Percentiles rank a stretch among this genome's conserved stretches.
These are phyloP conservation scores for Hydrotaea cyrtoneurina DNA, from an alignment of 2,888 invertebrate genomes.

Conservation along the genomic window DNA sequence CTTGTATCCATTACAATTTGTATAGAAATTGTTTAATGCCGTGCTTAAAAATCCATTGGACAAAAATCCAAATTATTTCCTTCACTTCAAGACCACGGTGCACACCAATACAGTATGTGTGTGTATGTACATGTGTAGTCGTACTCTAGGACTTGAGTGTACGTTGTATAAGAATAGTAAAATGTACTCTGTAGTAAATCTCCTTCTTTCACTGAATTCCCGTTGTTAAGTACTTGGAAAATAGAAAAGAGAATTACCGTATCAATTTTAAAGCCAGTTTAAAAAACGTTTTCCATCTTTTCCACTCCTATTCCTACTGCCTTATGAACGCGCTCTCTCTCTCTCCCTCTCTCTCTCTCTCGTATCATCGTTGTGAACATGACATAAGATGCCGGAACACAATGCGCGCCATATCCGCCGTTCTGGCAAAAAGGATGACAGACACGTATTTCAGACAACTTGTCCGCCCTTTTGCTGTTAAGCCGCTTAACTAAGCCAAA, in stretches of 20 bases:
- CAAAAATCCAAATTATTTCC: no score
- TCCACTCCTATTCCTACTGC: not conserved
- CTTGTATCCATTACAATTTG: no score
- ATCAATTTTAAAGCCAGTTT: constrained; percentile 50
- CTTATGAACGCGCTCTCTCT: no score
- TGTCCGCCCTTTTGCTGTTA: constrained; percentile 57
- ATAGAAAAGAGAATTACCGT: constrained; percentile 41
- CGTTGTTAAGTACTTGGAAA: constrained; percentile 28
- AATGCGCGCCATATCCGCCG: constrained; percentile 37
- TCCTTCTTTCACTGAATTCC: constrained; percentile 14
- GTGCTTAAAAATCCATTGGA: no score
- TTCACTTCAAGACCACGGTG: no score
- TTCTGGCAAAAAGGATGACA: constrained; percentile 27
- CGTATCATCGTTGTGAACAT: constrained; percentile 45
- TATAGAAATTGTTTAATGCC: no score
- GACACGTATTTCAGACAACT: constrained; percentile 41
- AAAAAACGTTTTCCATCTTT: constrained; percentile 31
- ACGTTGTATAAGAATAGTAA: not conserved
- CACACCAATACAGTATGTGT: no score
- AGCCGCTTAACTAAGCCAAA: constrained; percentile 58
- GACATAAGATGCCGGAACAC: constrained; percentile 32
- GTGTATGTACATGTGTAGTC: no score
- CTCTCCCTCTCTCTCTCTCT: constrained; percentile 8
- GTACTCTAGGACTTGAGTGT: no score
- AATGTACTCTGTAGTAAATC: not conserved